Conservation (phyloP, 2,113 vertebrate genomes). For the Myanophis thanlyinensis region DNA sequence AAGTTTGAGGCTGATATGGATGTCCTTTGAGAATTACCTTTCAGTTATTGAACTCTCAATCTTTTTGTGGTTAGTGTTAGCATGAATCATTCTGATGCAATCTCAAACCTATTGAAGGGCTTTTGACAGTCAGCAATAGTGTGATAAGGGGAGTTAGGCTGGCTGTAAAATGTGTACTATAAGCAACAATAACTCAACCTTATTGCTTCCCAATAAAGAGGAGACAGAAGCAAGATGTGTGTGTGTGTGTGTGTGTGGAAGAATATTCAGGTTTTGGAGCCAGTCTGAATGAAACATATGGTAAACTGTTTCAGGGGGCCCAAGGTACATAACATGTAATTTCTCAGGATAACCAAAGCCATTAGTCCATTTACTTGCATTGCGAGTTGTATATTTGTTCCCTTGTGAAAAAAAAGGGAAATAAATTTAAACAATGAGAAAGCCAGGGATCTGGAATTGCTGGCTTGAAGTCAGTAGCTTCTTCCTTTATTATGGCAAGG, state of each 20-base stretch:
- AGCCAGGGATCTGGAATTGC: not conserved
- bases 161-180: not conserved
- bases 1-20: not conserved
- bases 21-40: not conserved
- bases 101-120: not conserved
- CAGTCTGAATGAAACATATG: not conserved
- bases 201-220: not conserved
- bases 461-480: not conserved
- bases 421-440: not conserved
- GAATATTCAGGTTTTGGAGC: not conserved
- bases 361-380: not conserved
- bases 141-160: not conserved
- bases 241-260: no score
- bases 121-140: not conserved
- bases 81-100: not conserved
- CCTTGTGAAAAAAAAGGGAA: conserved; percentile 4
- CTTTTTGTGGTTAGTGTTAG: not conserved
- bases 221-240: not conserved
- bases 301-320: not conserved
- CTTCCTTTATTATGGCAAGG: conserved; percentile 4
- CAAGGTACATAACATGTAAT: not conserved
- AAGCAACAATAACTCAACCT: not conserved
- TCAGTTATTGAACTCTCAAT: not conserved
- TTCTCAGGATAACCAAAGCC: not conserved
- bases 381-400: not conserved